Conservation (phyloP, 2,797 vertebrate species). For the Linurgus olivaceus region DNA sequence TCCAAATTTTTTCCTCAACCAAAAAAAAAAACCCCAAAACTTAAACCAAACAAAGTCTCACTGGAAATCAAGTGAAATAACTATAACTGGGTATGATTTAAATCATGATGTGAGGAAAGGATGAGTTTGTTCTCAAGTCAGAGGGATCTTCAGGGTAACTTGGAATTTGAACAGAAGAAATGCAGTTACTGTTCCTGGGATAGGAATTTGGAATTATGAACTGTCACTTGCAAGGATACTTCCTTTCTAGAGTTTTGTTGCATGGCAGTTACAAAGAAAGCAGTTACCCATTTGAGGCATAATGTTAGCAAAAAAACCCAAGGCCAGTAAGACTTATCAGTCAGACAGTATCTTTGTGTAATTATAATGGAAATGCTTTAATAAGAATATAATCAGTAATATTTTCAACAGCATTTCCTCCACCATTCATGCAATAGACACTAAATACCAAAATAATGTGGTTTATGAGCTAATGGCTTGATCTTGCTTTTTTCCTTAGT, state of each 20-base stretch:
- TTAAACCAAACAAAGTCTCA: neutral
- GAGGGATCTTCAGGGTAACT: neutral
- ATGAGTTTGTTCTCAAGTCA: neutral
- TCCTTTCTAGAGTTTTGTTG: neutral
- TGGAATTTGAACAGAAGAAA: neutral
- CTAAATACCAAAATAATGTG: neutral
- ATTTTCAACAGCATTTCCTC: neutral
- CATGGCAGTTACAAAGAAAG: neutral
- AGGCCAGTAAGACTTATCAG: neutral
- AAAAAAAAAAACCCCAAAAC: neutral
- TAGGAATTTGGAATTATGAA: neutral
- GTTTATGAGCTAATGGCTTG: neutral
- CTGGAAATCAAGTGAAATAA: neutral
- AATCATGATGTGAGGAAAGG: neutral
- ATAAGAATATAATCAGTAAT: neutral
- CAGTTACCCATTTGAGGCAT: neutral
- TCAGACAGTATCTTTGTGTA: neutral
- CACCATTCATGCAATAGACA: neutral
- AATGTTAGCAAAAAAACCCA: neutral
- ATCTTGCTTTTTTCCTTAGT: neutral
- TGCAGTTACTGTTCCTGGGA: neutral
- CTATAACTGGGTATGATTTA: neutral
- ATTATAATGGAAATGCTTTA: neutral
- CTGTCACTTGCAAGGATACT: neutral
- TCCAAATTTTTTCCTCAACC: neutral